Conservation (phyloP, 2,888 invertebrate species). For the Apodemia hepburni region DNA sequence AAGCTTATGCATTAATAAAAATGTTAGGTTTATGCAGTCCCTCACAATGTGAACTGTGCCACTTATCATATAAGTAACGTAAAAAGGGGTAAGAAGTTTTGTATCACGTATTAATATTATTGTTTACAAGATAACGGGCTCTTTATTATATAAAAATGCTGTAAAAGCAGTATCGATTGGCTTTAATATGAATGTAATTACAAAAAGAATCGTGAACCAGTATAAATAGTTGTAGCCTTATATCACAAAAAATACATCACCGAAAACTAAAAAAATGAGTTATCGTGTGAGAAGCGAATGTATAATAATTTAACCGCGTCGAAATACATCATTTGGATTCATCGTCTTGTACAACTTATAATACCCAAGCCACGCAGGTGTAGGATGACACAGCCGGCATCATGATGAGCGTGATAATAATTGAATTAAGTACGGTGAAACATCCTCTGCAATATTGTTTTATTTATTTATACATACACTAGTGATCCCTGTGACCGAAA, state of each 20-base stretch:
- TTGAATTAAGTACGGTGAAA: no score
- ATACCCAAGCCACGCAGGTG: slow-evolving; percentile 32
- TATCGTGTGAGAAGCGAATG: slow-evolving; percentile 8
- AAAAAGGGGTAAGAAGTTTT: no score
- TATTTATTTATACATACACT: no score
- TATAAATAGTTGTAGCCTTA: neutral
- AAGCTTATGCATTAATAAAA: neutral
- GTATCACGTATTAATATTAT: no score
- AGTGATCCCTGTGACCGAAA: no score
- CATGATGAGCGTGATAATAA: no score
- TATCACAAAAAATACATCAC: neutral
- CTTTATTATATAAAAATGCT: no score
- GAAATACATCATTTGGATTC: slow-evolving; percentile 14
- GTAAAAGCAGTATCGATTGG: no score
- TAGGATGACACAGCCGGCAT: slow-evolving; percentile 29
- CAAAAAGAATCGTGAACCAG: neutral
- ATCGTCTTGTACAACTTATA: slow-evolving; percentile 11
- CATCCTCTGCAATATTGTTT: no score
- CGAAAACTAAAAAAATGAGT: slow-evolving; percentile 6
- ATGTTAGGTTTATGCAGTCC: neutral
- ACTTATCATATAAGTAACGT: no score
- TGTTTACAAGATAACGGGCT: no score
- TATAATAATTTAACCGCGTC: slow-evolving; percentile 12
- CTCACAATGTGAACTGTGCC: no score
- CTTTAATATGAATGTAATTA: neutral